These are phyloP conservation scores for Albula glossodonta DNA, from an alignment of 2,113 vertebrate species.

Conservation along the genomic window DNA sequence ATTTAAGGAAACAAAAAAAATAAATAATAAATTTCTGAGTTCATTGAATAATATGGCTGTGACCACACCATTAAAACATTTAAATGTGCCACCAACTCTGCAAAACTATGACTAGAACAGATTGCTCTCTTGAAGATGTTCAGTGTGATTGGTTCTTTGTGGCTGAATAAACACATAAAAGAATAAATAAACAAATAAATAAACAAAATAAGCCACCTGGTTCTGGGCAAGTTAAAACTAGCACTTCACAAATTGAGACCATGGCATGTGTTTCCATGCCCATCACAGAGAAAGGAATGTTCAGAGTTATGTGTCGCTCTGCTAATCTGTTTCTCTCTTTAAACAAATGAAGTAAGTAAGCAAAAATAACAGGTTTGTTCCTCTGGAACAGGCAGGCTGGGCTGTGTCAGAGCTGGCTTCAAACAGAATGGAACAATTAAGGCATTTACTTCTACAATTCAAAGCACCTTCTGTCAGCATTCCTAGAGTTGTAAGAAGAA, in stretches of 20 bases:
- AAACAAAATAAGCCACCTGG: not conserved
- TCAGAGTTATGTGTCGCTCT: not conserved
- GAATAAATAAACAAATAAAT: too few relatives aligned
- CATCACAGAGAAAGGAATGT: not conserved
- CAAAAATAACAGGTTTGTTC: not conserved
- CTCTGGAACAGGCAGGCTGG: not conserved
- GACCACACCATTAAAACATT: not conserved
- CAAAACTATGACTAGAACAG: not conserved
- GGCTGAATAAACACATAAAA: too few relatives aligned
- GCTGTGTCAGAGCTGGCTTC: constrained; percentile 5
- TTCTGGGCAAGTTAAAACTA: not conserved
- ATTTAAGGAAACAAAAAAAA: not conserved
- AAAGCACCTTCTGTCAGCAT: not conserved
- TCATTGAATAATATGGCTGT: constrained; percentile 22
- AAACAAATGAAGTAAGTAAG: not conserved
- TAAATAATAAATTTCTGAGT: not conserved
- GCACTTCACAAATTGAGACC: not conserved
- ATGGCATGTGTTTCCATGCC: not conserved
- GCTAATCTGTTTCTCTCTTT: not conserved
- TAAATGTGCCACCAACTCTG: not conserved
- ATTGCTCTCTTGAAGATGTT: not conserved
- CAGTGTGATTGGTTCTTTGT: too few relatives aligned
- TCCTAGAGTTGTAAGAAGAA: not conserved
- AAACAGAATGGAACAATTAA: constrained; percentile 2
- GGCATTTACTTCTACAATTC: constrained; percentile 1